Evolutionary conservation across 2,888 invertebrate genomes (phyloP).

Genomic region (Andrena trimmerana): DNA sequence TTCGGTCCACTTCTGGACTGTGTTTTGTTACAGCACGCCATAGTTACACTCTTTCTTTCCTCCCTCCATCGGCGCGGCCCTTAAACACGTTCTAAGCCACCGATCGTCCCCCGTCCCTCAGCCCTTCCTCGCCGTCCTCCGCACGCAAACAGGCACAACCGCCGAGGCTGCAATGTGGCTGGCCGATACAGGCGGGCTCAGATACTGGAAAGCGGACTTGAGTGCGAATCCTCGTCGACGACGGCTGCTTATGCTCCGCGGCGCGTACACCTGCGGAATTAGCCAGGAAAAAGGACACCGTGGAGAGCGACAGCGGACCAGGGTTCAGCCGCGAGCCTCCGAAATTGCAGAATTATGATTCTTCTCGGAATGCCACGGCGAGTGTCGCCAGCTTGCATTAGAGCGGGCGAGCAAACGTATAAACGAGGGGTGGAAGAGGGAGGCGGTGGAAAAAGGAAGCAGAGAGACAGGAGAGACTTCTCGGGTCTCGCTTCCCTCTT

Average conservation of each 20-base stretch:
- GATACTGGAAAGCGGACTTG: constrained; percentile 19
- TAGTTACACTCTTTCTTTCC: constrained; percentile 71
- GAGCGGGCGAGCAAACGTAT: constrained; percentile 2
- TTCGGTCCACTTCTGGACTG: constrained; percentile 71
- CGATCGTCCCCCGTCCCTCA: constrained; percentile 28
- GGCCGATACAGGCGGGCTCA: constrained; percentile 15
- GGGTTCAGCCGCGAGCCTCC: constrained; percentile 65
- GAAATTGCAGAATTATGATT: constrained; percentile 78
- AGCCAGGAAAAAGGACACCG: constrained; percentile 61
- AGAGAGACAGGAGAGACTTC: neutral
- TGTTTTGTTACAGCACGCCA: constrained; percentile 76
- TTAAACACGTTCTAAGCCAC: constrained; percentile 66
- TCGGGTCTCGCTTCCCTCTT: constrained; percentile 25
- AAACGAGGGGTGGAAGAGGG: neutral
- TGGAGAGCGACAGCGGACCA: constrained; percentile 25
- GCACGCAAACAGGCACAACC: constrained; percentile 42
- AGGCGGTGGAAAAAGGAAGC: constrained; percentile 3
- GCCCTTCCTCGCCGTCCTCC: constrained; percentile 28
- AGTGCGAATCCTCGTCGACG: constrained; percentile 85
- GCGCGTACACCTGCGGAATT: constrained; percentile 77
- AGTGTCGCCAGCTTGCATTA: constrained; percentile 68
- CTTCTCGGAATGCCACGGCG: constrained; percentile 66
- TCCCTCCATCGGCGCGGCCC: constrained; percentile 54
- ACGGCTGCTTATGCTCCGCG: constrained; percentile 71
- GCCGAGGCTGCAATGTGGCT: constrained; percentile 6